These are phyloP conservation scores for Plecturocebus donacophilus DNA, from an alignment of 2,113 vertebrate genomes.

Conservation along the genomic window DNA sequence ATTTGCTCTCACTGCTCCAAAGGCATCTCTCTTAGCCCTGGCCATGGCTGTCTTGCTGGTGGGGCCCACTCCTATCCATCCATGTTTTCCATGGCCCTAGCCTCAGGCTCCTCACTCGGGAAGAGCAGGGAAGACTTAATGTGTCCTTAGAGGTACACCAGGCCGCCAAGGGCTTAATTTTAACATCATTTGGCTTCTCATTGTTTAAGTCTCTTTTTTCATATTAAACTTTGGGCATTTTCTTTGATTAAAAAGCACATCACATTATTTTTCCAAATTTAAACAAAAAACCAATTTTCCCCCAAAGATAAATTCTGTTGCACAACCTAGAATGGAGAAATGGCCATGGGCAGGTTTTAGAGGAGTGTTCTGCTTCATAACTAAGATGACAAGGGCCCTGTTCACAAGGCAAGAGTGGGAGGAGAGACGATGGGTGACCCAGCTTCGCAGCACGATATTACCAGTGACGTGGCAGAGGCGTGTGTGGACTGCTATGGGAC, in stretches of 20 bases:
- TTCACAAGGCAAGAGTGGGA: fast-evolving
- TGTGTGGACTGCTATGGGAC: neutral
- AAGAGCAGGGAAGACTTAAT: neutral
- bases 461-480: neutral
- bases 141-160: neutral
- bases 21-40: too few species aligned
- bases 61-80: neutral
- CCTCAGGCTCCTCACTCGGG: neutral
- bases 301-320: slow-evolving; percentile 46
- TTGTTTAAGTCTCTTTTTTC: neutral
- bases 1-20: neutral
- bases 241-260: slow-evolving; percentile 45
- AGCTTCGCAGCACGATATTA: neutral
- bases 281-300: neutral
- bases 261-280: slow-evolving; percentile 10
- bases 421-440: neutral
- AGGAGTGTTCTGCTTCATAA: neutral
- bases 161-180: neutral
- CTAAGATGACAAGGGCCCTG: neutral
- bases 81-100: fast-evolving
- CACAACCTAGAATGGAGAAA: slow-evolving; percentile 33
- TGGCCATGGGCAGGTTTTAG: neutral
- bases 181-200: neutral
- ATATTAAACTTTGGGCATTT: slow-evolving; percentile 35
- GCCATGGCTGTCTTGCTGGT: neutral